A percentile compares a stretch with the other conserved stretches of the same genome.
phyloP scores from a whole-genome alignment of 2,113 vertebrate genomes.

The Menura novaehollandiae region DNA sequence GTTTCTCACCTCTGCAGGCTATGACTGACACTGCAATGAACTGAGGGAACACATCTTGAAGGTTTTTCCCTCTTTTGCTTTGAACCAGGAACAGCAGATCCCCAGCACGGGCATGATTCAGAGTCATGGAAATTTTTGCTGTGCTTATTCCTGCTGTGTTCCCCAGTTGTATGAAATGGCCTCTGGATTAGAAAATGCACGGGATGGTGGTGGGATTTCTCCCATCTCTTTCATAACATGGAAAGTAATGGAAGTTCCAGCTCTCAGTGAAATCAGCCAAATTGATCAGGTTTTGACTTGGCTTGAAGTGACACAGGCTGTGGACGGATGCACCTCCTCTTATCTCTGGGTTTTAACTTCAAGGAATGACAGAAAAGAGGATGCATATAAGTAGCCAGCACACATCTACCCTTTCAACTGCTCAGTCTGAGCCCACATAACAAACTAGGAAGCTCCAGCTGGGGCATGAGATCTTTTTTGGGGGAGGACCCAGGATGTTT shows the following conservation, averaged over 20 bases:
- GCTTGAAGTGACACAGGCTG: not conserved
- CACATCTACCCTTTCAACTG: not conserved
- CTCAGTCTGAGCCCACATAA: not conserved
- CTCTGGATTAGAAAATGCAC: not conserved
- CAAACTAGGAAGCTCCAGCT: not conserved
- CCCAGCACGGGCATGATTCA: accelerated
- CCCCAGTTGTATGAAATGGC: accelerated
- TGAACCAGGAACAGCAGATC: not conserved
- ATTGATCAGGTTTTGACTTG: not conserved
- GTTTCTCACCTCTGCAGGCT: conserved; percentile 33
- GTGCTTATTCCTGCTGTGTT: not conserved
- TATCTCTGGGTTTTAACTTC: not conserved
- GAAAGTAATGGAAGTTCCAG: not conserved
- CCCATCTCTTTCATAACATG: not conserved
- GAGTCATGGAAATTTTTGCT: not conserved
- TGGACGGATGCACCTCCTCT: not conserved
- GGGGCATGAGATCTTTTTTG: not conserved
- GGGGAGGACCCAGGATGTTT: not conserved
- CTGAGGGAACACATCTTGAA: not conserved
- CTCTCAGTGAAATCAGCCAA: not conserved
- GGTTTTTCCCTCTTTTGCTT: not conserved
- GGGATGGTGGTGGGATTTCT: not conserved
- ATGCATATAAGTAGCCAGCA: not conserved
- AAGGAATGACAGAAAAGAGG: not conserved
- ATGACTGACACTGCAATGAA: not conserved